These are phyloP conservation scores for Metacarcinus magister DNA, from an alignment of 2,888 invertebrate genomes.

Conservation along the genomic window DNA sequence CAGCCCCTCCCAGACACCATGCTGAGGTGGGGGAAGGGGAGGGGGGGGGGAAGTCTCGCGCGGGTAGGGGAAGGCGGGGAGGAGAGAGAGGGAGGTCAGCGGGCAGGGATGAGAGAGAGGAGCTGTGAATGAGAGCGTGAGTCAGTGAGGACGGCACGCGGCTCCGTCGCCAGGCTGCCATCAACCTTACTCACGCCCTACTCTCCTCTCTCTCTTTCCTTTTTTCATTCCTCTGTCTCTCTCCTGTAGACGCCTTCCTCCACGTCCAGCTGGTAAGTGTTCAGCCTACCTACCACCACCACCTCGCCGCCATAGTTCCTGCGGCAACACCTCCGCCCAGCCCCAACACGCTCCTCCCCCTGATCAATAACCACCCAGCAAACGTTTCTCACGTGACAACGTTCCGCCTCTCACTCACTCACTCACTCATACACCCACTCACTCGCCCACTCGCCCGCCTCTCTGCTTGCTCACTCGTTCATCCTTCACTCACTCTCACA, in stretches of 20 bases:
- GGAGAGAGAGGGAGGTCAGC: slow-evolving; percentile 54
- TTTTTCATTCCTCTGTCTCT: background rate
- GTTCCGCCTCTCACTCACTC: background rate
- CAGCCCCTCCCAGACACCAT: slow-evolving; percentile 38
- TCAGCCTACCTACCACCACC: background rate
- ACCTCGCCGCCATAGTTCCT: background rate
- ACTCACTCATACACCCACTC: background rate
- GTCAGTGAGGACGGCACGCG: slow-evolving; percentile 64
- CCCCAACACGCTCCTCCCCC: slow-evolving; percentile 14
- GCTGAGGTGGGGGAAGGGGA: background rate
- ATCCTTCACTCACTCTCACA: background rate
- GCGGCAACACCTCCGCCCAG: slow-evolving; percentile 36
- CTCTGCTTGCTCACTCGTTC: background rate
- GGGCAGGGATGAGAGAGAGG: slow-evolving; percentile 48
- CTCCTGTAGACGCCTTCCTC: background rate
- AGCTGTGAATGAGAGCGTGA: slow-evolving; percentile 72
- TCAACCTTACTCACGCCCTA: slow-evolving; percentile 64
- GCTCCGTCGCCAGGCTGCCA: slow-evolving; percentile 32
- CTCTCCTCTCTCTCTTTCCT: background rate
- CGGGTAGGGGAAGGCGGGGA: slow-evolving; percentile 10
- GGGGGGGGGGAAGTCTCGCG: background rate
- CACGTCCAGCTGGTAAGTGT: background rate
- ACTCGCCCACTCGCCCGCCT: background rate
- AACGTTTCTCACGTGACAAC: slow-evolving; percentile 49
- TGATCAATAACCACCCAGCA: background rate